phyloP scores from a whole-genome alignment of 2,888 invertebrate genomes.

The Chamaedrilus cognettii region DNA sequence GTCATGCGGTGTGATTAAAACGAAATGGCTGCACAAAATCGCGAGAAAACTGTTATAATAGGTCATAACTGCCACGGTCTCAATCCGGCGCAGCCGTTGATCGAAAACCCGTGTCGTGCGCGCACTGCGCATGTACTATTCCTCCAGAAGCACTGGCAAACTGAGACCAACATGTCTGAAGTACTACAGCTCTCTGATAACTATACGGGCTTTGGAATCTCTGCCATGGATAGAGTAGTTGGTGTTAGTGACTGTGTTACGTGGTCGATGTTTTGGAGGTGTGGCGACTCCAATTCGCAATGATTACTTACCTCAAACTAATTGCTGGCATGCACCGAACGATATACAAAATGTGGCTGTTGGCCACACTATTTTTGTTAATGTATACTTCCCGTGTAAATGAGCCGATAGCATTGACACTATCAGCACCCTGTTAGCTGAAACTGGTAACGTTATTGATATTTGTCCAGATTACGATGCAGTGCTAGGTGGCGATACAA shows the following conservation, averaged over 20 bases:
- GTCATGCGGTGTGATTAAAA: too few relatives aligned
- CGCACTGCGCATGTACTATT: neutral
- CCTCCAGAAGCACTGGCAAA: neutral
- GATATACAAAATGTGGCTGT: neutral
- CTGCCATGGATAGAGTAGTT: neutral
- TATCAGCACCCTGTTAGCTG: neutral
- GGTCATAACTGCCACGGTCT: neutral
- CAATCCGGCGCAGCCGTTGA: neutral
- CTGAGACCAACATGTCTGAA: neutral
- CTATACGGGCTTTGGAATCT: neutral
- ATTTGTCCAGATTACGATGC: neutral
- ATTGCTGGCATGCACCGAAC: neutral
- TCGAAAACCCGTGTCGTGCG: neutral
- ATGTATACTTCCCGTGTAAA: neutral
- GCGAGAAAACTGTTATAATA: too few relatives aligned
- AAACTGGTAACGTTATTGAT: neutral
- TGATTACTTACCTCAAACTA: neutral
- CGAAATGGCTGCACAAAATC: too few relatives aligned
- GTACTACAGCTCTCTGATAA: neutral
- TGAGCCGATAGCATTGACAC: neutral
- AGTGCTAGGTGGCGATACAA: neutral
- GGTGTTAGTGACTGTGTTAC: neutral
- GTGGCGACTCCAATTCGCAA: neutral
- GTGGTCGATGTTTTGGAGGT: neutral
- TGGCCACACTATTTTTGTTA: neutral